A percentile compares a stretch with the other conserved stretches of the same genome.
Conservation (phyloP, 2,113 vertebrate genomes). For the Noturus placidus region DNA sequence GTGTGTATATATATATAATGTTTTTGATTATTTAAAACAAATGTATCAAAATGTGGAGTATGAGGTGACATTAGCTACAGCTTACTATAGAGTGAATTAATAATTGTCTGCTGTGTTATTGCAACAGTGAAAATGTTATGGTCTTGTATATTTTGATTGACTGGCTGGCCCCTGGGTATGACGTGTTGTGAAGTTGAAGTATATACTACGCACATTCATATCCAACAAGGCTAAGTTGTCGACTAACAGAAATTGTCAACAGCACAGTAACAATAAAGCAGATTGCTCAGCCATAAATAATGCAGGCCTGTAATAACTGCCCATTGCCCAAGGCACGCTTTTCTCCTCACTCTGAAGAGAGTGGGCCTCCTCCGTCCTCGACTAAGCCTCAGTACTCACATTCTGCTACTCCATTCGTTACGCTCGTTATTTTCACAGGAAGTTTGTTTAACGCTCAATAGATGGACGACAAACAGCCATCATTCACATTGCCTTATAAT, state of each 20-base stretch:
- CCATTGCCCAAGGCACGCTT: conserved; percentile 44
- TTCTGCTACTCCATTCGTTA: conserved; percentile 57
- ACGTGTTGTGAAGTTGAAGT: conserved; percentile 22
- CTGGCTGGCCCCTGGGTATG: not conserved
- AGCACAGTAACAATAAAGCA: conserved; percentile 21
- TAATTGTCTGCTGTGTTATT: conserved; percentile 5
- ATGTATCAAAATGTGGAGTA: not conserved
- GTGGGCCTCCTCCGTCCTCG: conserved; percentile 48
- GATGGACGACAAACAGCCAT: conserved; percentile 58
- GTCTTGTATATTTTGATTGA: conserved; percentile 26
- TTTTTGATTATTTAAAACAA: not conserved
- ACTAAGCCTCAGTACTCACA: conserved; percentile 50
- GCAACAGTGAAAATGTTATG: not conserved
- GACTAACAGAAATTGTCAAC: conserved; percentile 41
- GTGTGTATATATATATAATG: too few species aligned
- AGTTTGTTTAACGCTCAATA: conserved; percentile 66
- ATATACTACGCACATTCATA: conserved; percentile 33
- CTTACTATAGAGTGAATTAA: not conserved
- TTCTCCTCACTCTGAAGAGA: conserved; percentile 33
- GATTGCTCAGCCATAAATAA: conserved; percentile 55
- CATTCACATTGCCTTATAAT: conserved; percentile 60
- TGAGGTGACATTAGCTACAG: not conserved
- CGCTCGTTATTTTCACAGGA: conserved; percentile 66
- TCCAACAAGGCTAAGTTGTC: not conserved
- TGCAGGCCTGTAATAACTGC: conserved; percentile 58